These are phyloP conservation scores for Bombus superbus DNA, from an alignment of 1,140 invertebrate species.

Conservation along the genomic window DNA sequence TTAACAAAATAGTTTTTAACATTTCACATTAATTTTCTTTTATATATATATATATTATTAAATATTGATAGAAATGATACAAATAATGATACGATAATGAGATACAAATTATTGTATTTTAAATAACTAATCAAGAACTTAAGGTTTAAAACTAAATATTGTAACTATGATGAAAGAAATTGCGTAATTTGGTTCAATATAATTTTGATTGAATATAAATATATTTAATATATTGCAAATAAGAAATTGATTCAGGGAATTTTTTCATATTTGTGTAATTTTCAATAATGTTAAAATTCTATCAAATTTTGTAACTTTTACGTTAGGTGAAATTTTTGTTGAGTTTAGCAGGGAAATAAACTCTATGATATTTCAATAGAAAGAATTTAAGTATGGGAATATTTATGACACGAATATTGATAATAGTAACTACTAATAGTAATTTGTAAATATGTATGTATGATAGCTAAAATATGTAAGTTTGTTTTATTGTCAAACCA, in stretches of 20 bases:
- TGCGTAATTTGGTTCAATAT: background rate
- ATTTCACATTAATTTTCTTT: background rate
- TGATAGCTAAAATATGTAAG: background rate
- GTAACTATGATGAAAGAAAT: background rate
- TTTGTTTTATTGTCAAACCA: background rate
- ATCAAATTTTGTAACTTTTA: background rate
- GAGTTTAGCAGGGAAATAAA: background rate
- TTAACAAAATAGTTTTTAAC: background rate
- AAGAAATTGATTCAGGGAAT: background rate
- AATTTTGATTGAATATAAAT: background rate
- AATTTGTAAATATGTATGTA: conserved; percentile 38
- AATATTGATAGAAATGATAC: background rate
- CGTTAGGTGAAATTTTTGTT: background rate
- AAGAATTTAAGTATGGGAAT: background rate
- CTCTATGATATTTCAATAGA: background rate
- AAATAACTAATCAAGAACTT: conserved; percentile 2
- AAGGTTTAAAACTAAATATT: conserved; percentile 2
- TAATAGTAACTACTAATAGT: background rate
- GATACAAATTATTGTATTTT: background rate
- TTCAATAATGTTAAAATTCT: background rate
- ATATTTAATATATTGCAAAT: background rate
- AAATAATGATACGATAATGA: background rate
- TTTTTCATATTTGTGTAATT: background rate
- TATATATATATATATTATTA: background rate
- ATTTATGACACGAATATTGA: background rate